Base-by-base conservation (phyloP, 2,113 vertebrate species). In the Oxyruncus cristatus region DNA sequence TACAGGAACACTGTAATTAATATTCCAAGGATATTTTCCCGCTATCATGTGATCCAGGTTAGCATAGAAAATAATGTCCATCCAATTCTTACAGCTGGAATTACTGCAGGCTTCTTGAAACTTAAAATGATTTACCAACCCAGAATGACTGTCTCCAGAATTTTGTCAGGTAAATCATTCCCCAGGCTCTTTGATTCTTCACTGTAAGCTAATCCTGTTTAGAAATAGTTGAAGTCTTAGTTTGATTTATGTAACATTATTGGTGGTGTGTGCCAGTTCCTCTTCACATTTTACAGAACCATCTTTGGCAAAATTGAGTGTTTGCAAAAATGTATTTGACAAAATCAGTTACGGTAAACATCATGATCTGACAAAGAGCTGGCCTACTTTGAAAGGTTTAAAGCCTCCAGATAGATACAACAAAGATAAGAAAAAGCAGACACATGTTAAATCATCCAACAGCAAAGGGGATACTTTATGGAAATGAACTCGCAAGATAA, bases 401-500 rank as follows among this genome's bases (percentile, higher is more conserved):
- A 85, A 96, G 87, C 75, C 81, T 98, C 95, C 68, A 97, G 87
- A 96, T 82, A 98, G 96, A 97, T 93, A 97, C 97, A 98, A 97
- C 97, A 97, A 96, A 97, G 96, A 97, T 97, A 97, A 98, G 96
- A 96, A 96, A 95, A 97, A 96, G 87, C 73, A 98, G 96, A 97
- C 97, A 98, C 93, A 97, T 98, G 94, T 98, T 98, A 98, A 98
- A 98, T 97, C 94, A 96, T 96, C 96, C 81, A 97, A 73, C 73
- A 97, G 97, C 77, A 97, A 97, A 98, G 87, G 78, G 98, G 97
- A 97, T 98, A 97, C 96, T 98, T 97, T 98, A 98, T 98, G 98
- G 95, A 98, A 98, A 99, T 98, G 97, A 98, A 98, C 98, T 98
- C 23, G 65, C 97, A 93, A 97, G 98, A 98, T 98, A 97, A 98